A percentile compares a stretch with the other conserved stretches of the same genome.
phyloP scores from a whole-genome alignment of 1,140 invertebrate species.

The Cyphomyrmex costatus region DNA sequence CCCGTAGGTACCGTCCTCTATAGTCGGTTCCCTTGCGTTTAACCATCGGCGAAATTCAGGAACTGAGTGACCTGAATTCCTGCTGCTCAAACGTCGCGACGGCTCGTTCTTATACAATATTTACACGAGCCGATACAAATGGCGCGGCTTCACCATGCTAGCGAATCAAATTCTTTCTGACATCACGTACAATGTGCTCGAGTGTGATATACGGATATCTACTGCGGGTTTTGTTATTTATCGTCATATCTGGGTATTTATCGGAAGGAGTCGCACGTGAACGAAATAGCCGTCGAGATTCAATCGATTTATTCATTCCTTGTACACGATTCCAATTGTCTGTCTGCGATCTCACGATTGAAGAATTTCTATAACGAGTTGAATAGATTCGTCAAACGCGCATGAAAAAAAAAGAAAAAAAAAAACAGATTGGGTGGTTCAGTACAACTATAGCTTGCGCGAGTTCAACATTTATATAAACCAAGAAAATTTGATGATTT shows the following conservation, averaged over 20 bases:
- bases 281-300: constrained; percentile 28
- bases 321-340: not conserved
- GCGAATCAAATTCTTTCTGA: constrained; percentile 66
- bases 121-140: constrained; percentile 75
- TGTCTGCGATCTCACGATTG: not conserved
- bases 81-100: constrained; percentile 31
- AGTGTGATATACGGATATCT: constrained; percentile 22
- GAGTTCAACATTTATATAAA: too few relatives aligned
- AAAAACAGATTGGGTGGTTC: too few relatives aligned
- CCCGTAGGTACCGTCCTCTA: constrained; percentile 23
- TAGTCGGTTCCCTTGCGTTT: constrained; percentile 64
- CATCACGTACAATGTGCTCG: constrained; percentile 48
- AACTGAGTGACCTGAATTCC: constrained; percentile 81
- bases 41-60: constrained; percentile 75
- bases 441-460: too few relatives aligned
- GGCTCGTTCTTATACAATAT: constrained; percentile 66
- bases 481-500: too few relatives aligned
- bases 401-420: too few relatives aligned
- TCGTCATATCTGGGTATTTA: constrained; percentile 44
- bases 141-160: constrained; percentile 54
- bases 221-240: constrained; percentile 59
- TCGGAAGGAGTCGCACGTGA: constrained; percentile 23
- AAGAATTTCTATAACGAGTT: constrained; percentile 4
- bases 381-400: constrained; percentile 30
- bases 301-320: constrained; percentile 34